phyloP scores from a whole-genome alignment of 2,797 vertebrate genomes.

The Buphagus erythrorhynchus region DNA sequence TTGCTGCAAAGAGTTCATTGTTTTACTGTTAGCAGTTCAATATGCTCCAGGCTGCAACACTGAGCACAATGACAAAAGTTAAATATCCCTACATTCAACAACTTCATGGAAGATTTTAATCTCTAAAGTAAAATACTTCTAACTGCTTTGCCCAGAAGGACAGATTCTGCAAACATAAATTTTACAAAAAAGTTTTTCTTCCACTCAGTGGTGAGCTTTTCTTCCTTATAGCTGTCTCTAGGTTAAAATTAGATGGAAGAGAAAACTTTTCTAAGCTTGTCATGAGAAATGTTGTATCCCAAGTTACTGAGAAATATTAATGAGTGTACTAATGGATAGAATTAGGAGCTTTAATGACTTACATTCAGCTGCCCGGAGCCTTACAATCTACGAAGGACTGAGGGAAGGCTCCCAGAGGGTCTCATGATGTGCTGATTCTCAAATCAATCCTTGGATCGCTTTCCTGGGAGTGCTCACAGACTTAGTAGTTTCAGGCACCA shows the following conservation, averaged over 20 bases:
- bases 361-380: conserved; percentile 35
- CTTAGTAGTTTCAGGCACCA: conserved; percentile 17
- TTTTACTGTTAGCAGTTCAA: neutral
- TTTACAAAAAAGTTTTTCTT: neutral
- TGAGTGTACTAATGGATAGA: conserved; percentile 56
- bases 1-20: neutral
- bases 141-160: neutral
- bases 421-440: conserved; percentile 42
- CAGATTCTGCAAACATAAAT: neutral
- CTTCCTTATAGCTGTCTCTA: conserved; percentile 1
- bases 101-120: neutral
- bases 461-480: conserved; percentile 31
- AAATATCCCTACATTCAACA: neutral
- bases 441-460: conserved; percentile 32
- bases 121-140: neutral
- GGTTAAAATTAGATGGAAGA: conserved; percentile 30
- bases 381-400: conserved; percentile 32
- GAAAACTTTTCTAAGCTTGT: conserved; percentile 35
- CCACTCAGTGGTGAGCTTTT: neutral
- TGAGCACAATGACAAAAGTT: neutral
- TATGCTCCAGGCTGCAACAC: neutral
- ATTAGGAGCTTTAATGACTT: conserved; percentile 57
- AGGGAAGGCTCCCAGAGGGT: conserved; percentile 44
- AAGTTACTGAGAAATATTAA: conserved; percentile 58
- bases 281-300: conserved; percentile 29